phyloP scores from a whole-genome alignment of 2,797 vertebrate species.

The Myoxocephalus aenaeus region DNA sequence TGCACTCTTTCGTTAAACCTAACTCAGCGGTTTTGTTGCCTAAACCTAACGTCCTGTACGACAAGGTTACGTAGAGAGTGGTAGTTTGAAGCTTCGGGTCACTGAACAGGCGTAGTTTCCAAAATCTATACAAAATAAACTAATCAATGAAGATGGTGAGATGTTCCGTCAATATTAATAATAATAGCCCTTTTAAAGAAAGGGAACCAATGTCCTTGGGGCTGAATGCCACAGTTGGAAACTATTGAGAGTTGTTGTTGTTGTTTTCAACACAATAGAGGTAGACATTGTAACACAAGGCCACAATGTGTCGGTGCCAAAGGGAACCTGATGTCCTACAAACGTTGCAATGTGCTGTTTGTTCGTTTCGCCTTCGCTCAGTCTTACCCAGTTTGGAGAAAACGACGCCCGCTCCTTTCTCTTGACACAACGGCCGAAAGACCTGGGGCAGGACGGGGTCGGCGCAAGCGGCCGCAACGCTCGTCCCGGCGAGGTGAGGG shows the following conservation, averaged over 20 bases:
- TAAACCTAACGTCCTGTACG: background rate
- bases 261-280: background rate
- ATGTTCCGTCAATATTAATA: no score
- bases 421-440: constrained; percentile 69
- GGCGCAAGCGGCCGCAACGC: constrained; percentile 46
- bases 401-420: constrained; percentile 29
- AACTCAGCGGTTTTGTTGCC: background rate
- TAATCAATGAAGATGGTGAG: no score
- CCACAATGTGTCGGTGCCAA: background rate
- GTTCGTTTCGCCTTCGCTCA: background rate
- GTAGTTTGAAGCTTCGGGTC: no score
- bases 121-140: no score
- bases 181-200: background rate
- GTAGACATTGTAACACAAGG: background rate
- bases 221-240: background rate
- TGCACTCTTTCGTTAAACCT: no score
- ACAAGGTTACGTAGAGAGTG: no score
- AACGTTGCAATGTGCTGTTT: background rate
- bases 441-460: constrained; percentile 72
- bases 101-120: no score
- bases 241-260: background rate
- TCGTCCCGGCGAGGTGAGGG: constrained; percentile 35
- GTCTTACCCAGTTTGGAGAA: constrained; percentile 74
- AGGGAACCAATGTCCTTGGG: background rate
- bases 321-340: background rate